Base-by-base conservation (phyloP, 2,797 vertebrate species). In the Fundulus diaphanus region DNA sequence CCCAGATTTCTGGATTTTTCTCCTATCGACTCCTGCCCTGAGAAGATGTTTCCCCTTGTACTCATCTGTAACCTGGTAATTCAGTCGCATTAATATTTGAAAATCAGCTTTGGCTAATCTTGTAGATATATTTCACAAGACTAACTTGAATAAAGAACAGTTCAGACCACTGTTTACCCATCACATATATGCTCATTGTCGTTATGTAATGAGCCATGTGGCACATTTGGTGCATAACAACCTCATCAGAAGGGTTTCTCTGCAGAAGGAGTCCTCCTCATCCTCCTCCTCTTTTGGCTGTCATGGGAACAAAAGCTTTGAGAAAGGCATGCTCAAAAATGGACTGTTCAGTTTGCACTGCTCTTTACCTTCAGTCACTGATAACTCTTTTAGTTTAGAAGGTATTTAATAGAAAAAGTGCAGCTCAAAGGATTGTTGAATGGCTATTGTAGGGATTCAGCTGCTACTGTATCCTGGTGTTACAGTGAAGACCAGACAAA, bases 231-330 rank as follows among this genome's bases (percentile, higher is more conserved):
- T 46, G 12, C 29, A 49, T 37, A 68, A 79, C 59, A 70, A 70
- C 12, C 44, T 80, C 79, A 63, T 85, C 75, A 24, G 72, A 72
- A 72, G 56, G n/a, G 48, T 77, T 72, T 80, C 54, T 52, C 52
- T 51, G 73, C 79, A 61, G 73, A 29, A 69, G 5, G 42, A 61
- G 29, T 75, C 40, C 63, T 78, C 49, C 59, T 72, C 27, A 77
- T 71, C 65, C 84, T 70, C 22, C 44, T 70, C 49, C 51, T 71
- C 27, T 76, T 70, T 69, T 83, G 65, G 78, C 80, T 86, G 89
- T 86, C 85, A 84, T 89, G 80, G 89, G 86, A 90, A 87, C 89
- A 82, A 75, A 85, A 76, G 74, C 85, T 48, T n/a, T 15, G 70
- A 66, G 69, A 82, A 70, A 59, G 70, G 63, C 80, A 66, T 16